Evolutionary conservation across 2,797 vertebrate genomes (phyloP), one percentile per base, ranked within the genome.

Genomic region (Sphenodon punctatus): DNA sequence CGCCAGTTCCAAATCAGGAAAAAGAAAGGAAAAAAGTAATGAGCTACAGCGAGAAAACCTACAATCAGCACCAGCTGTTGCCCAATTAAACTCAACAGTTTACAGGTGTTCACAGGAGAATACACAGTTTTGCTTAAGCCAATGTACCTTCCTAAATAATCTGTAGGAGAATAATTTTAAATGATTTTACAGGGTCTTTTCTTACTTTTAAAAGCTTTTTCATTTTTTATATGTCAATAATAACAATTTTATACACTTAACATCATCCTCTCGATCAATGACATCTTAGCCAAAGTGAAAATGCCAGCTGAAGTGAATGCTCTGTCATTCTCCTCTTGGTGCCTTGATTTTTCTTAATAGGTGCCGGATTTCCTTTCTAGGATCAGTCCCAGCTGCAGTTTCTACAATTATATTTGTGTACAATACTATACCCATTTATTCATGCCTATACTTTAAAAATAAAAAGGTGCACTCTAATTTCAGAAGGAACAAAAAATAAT

Each of bases 81-180:
- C 84, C 90, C 91, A 94, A 87, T 94, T 95, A 95, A 91, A 80
- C 70, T 94, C 93, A 93, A 94, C 80, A 92, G 91, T 93, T 95
- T 93, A 90, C 93, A 95, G 93, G 90, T 94, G 90, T 92, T 90
- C 87, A 68, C 86, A 92, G 82, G 88, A 93, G 88, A 48, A 85
- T 6, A 66, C 27, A 55, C 72, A 90, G 69, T 83, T 88, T 89
- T 93, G 83, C 58, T 38, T 88, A 60, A 32, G 49, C 85, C 85
- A 90, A 22, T 25, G 36, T 86, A 84, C 74, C 56, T 86, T 93
- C 75, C 51, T 80, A 90, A 91, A 88, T 61, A 90, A 86, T 41
- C 51, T 85, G 89, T 70, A 38, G 39, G 73, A 91, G 46, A 90
- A 83, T 72, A 90, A 81, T 77, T 86, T 58, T 75, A 72, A 89